Conservation (phyloP, 2,888 invertebrate genomes). For the Chromoteleia sp. region DNA sequence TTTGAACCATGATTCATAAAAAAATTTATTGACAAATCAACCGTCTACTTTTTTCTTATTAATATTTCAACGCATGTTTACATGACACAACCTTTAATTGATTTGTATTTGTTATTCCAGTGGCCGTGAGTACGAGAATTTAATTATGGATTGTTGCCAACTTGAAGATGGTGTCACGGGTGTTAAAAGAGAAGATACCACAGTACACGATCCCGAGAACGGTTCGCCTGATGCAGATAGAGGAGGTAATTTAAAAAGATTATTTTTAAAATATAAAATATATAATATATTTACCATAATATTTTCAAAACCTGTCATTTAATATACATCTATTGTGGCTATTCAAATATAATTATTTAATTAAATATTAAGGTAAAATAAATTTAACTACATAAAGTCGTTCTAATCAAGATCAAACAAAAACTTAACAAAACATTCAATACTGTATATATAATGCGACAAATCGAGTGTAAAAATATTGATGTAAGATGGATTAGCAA, state of each 20-base stretch:
- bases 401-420: too few species aligned
- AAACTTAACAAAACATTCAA: too few species aligned
- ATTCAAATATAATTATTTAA: too few species aligned
- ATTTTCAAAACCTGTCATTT: too few species aligned
- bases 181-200: constrained; percentile 93
- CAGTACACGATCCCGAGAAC: constrained; percentile 92
- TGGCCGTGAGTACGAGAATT: constrained; percentile 94
- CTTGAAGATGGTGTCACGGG: constrained; percentile 92
- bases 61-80: constrained; percentile 40
- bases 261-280: too few species aligned
- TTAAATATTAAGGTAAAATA: too few species aligned
- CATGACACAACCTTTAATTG: constrained; percentile 49
- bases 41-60: constrained; percentile 37
- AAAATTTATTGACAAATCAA: constrained; percentile 31
- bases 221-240: constrained; percentile 95
- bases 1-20: neutral
- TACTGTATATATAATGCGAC: neutral
- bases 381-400: too few species aligned
- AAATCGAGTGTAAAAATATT: constrained; percentile 30
- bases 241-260: constrained; percentile 85
- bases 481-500: neutral
- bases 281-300: too few species aligned
- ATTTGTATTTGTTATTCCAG: constrained; percentile 85
- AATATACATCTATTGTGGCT: too few species aligned
- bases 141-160: constrained; percentile 97